phyloP scores from a whole-genome alignment of 2,888 invertebrate genomes.

The Habrosyne pyritoides region DNA sequence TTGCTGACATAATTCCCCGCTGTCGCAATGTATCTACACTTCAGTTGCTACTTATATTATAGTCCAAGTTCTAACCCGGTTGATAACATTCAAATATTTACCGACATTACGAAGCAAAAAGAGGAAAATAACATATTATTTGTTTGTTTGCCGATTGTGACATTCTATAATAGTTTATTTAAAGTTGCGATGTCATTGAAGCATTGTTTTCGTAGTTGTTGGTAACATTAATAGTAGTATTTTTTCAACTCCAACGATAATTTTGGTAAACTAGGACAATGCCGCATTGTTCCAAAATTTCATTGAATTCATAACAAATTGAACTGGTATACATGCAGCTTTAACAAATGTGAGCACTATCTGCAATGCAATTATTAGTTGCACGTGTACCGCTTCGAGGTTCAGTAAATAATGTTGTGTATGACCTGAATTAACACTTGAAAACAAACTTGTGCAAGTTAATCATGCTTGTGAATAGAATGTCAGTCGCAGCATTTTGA shows the following conservation, averaged over 20 bases:
- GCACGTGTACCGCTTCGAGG: background rate
- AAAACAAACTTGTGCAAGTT: background rate
- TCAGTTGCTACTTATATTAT: slow-evolving; percentile 3
- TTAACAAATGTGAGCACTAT: background rate
- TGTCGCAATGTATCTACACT: slow-evolving; percentile 11
- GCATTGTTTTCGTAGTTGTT: background rate
- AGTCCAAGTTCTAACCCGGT: background rate
- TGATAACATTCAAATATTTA: background rate
- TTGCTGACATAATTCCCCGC: slow-evolving; percentile 41
- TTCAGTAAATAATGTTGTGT: background rate
- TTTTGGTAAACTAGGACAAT: background rate
- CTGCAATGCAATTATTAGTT: background rate
- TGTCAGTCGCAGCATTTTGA: slow-evolving; percentile 19
- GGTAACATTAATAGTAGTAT: background rate
- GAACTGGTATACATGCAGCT: background rate
- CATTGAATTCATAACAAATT: background rate
- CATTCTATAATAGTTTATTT: slow-evolving; percentile 8
- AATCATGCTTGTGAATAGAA: background rate
- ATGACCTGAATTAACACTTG: background rate
- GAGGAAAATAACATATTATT: slow-evolving; percentile 4
- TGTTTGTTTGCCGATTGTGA: slow-evolving; percentile 22
- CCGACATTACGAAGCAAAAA: background rate
- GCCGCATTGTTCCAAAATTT: too few relatives aligned
- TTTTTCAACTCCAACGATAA: background rate
- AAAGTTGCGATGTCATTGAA: background rate